Evolutionary conservation across 2,888 invertebrate genomes (phyloP).

Genomic region (Lepidocyrtoides sp.): DNA sequence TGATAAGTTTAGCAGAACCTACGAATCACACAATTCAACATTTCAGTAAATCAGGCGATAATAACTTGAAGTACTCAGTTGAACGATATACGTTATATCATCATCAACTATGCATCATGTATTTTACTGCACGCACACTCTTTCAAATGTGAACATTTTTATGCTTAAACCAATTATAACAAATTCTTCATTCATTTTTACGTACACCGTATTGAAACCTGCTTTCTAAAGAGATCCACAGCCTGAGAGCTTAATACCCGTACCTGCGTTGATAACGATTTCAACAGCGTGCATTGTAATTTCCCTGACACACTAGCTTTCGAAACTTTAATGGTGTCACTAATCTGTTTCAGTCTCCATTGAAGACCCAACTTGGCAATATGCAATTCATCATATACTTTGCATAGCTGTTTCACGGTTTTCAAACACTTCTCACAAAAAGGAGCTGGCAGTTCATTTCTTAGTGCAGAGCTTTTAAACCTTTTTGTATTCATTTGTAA

Average conservation of each 20-base stretch:
- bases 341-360: slow-evolving; percentile 41
- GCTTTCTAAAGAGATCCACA: slow-evolving; percentile 48
- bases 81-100: too few species aligned
- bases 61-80: background rate
- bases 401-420: slow-evolving; percentile 2
- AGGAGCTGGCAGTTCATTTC: slow-evolving; percentile 10
- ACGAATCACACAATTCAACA: background rate
- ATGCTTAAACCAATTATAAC: too few species aligned
- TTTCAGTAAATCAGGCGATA: background rate
- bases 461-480: slow-evolving; percentile 7
- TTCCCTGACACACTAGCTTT: slow-evolving; percentile 1
- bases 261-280: slow-evolving; percentile 48
- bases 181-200: background rate
- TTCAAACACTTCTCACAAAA: slow-evolving; percentile 28
- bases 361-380: background rate
- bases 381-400: slow-evolving; percentile 21
- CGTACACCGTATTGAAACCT: slow-evolving; percentile 32
- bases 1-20: slow-evolving; percentile 41
- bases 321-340: slow-evolving; percentile 29
- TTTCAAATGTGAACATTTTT: too few species aligned
- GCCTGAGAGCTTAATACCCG: background rate
- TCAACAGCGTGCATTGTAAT: background rate
- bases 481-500: slow-evolving; percentile 21
- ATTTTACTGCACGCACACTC: too few species aligned
- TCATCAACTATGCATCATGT: too few species aligned